Percentiles rank a stretch among this genome's conserved stretches.
Evolutionary conservation across 2,113 vertebrate species (phyloP).

Genomic region (Cynoglossus semilaevis): DNA sequence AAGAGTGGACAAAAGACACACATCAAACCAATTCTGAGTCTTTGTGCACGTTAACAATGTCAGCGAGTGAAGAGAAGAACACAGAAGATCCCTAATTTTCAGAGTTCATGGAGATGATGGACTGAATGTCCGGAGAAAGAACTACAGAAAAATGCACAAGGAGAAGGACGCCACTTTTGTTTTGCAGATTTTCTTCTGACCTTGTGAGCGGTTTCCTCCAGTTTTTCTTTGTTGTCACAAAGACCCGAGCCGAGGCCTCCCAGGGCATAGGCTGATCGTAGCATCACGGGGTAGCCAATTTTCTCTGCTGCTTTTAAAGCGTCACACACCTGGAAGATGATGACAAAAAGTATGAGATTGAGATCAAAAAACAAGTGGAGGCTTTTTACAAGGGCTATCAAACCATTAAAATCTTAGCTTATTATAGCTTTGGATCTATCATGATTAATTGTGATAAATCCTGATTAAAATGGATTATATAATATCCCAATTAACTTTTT

Average conservation of each 20-base stretch:
- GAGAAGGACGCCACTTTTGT: neutral
- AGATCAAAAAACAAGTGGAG: neutral
- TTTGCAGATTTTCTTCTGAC: conserved; percentile 60
- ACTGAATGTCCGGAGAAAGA: neutral
- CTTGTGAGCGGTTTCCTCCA: conserved; percentile 85
- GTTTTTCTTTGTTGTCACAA: conserved; percentile 81
- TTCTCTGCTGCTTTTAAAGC: conserved; percentile 86
- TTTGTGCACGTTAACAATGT: conserved; percentile 14
- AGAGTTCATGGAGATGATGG: neutral
- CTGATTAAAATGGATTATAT: no score
- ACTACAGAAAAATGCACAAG: neutral
- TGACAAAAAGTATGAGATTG: neutral
- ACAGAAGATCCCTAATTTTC: no score
- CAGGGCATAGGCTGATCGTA: conserved; percentile 91
- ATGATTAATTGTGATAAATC: no score
- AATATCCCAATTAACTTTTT: no score
- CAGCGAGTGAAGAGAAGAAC: neutral
- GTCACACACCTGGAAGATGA: conserved; percentile 80
- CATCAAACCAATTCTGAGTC: conserved; percentile 17
- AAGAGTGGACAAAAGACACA: conserved; percentile 15
- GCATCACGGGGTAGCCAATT: conserved; percentile 93
- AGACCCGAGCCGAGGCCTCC: conserved; percentile 93
- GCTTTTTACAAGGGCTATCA: no score
- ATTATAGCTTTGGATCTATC: no score
- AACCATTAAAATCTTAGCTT: no score